Conservation (phyloP, 2,888 invertebrate genomes). For the Lysandra bellargus region DNA sequence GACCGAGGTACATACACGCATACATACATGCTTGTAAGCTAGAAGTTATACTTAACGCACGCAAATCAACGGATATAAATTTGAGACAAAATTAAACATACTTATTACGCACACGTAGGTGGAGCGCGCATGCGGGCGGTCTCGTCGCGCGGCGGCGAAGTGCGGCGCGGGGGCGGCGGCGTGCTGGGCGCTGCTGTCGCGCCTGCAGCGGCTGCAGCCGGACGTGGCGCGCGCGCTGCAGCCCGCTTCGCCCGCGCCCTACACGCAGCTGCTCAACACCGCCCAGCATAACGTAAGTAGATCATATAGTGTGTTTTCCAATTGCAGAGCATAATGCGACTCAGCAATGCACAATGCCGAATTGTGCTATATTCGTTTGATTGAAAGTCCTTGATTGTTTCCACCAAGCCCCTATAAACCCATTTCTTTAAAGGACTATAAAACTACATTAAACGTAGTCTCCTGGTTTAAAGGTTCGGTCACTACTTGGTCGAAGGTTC, state of each 20-base stretch:
- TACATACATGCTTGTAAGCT: background rate
- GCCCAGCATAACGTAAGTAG: slow-evolving; percentile 56
- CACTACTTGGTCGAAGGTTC: too few species aligned
- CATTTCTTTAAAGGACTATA: too few species aligned
- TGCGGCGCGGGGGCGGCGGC: slow-evolving; percentile 55
- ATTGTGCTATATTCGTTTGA: too few species aligned
- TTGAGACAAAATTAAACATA: too few species aligned
- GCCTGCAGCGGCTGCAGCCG: slow-evolving; percentile 62
- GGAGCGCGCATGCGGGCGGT: slow-evolving; percentile 57
- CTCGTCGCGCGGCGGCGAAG: slow-evolving; percentile 47
- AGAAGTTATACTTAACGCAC: too few species aligned
- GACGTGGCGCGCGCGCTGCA: slow-evolving; percentile 53
- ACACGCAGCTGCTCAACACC: slow-evolving; percentile 48
- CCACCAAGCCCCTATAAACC: too few species aligned
- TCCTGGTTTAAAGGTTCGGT: too few species aligned
- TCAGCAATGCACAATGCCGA: too few species aligned
- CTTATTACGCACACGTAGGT: slow-evolving; percentile 35
- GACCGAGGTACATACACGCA: slow-evolving; percentile 46
- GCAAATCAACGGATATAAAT: too few species aligned
- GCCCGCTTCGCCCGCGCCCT: slow-evolving; percentile 48
- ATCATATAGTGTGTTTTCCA: background rate
- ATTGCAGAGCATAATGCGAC: too few species aligned
- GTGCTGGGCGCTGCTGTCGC: slow-evolving; percentile 65
- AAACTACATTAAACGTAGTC: too few species aligned
- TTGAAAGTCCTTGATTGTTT: too few species aligned